Conservation (phyloP, 2,113 vertebrate genomes). For the Saguinus imperator region DNA sequence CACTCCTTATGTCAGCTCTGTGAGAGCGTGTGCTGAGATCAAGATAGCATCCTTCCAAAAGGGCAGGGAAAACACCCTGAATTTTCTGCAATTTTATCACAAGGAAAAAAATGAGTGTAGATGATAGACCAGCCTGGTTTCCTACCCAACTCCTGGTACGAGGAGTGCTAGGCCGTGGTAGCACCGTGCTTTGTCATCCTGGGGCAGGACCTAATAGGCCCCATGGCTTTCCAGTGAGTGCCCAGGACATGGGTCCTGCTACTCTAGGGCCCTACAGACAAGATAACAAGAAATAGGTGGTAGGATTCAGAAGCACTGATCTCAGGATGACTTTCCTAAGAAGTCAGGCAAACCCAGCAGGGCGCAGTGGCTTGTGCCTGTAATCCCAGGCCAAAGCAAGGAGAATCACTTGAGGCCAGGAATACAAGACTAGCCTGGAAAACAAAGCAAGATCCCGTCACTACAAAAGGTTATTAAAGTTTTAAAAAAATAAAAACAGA, state of each 20-base stretch:
- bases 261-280: too few species aligned
- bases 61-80: neutral
- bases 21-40: neutral
- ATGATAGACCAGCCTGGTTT: neutral
- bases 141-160: neutral
- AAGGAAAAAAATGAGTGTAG: neutral
- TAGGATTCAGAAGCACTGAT: neutral
- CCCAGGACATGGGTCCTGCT: neutral
- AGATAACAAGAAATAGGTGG: neutral
- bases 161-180: neutral
- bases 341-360: neutral
- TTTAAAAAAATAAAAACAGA: too few species aligned
- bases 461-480: too few species aligned
- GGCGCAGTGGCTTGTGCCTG: too few species aligned
- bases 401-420: too few species aligned
- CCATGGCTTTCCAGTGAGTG: neutral
- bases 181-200: accelerated
- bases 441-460: too few species aligned
- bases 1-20: neutral
- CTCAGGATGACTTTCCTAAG: neutral
- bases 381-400: too few species aligned
- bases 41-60: neutral
- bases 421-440: too few species aligned
- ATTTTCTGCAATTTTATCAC: slow-evolving; percentile 13
- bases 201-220: neutral